Percentiles rank a stretch among this genome's conserved stretches.
Evolutionary conservation across 2,888 invertebrate genomes (phyloP).

Genomic region (Drosophila dives): DNA sequence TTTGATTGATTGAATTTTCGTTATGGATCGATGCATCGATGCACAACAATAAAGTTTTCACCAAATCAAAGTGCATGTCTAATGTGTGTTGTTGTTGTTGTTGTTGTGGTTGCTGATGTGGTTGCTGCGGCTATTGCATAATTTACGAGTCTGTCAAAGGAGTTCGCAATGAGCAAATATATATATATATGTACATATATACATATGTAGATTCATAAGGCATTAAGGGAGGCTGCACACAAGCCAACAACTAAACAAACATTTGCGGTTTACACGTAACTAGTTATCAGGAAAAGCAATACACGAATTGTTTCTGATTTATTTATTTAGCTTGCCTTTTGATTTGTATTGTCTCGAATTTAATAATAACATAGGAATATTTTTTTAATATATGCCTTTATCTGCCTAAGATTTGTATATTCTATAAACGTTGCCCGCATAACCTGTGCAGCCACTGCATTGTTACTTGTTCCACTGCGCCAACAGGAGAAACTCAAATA

Average conservation of each 20-base stretch:
- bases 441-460: conserved; percentile 38
- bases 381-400: neutral
- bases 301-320: neutral
- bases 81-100: conserved; percentile 61
- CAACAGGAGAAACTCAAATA: conserved; percentile 75
- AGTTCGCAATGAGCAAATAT: conserved; percentile 25
- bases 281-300: neutral
- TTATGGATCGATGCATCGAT: conserved; percentile 34
- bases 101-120: conserved; percentile 41
- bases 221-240: conserved; percentile 28
- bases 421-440: conserved; percentile 31
- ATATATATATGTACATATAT: neutral
- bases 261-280: conserved; percentile 30
- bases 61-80: conserved; percentile 74
- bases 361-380: neutral
- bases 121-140: conserved; percentile 65
- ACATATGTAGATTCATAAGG: conserved; percentile 33
- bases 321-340: too few relatives aligned
- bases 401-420: neutral
- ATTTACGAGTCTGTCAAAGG: conserved; percentile 60
- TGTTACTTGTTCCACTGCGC: conserved; percentile 55
- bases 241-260: conserved; percentile 16
- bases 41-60: conserved; percentile 62
- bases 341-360: neutral
- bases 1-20: conserved; percentile 83